A percentile compares a stretch with the other conserved stretches of the same genome.
Conservation (phyloP, 1,140 invertebrate species). For the Lepidotrigona ventralis region DNA sequence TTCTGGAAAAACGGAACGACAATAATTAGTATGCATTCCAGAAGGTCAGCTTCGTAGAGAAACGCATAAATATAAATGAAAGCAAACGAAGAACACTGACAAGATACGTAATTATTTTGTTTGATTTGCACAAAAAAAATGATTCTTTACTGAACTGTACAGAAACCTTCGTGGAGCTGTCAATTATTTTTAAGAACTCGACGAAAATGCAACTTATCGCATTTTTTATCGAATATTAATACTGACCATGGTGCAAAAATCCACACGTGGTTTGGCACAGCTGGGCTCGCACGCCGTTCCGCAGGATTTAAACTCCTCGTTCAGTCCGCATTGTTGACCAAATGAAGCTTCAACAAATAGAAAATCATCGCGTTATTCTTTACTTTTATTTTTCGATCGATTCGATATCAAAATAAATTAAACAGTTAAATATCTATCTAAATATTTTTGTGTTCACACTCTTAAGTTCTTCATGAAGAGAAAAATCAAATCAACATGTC, state of each 20-base stretch:
- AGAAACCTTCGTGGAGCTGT: neutral
- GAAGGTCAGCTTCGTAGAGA: neutral
- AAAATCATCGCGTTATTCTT: neutral
- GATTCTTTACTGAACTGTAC: too few species aligned
- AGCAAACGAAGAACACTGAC: neutral
- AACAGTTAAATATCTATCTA: too few species aligned
- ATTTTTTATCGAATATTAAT: neutral
- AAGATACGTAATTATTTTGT: neutral
- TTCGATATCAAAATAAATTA: too few species aligned
- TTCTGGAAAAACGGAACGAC: constrained; percentile 27
- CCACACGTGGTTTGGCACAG: neutral
- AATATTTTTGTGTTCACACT: too few species aligned
- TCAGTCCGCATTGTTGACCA: neutral
- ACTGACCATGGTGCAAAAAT: neutral
- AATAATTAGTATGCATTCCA: neutral
- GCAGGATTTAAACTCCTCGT: constrained; percentile 3
- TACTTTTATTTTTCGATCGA: too few species aligned
- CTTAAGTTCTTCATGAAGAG: too few species aligned
- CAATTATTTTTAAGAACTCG: neutral
- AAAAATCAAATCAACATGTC: too few species aligned
- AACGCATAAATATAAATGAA: neutral
- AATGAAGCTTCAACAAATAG: neutral
- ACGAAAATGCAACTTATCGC: neutral
- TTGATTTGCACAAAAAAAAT: neutral
- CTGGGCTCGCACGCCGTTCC: neutral